Base-by-base conservation (phyloP, 2,888 invertebrate genomes). In the Metalampra italica region DNA sequence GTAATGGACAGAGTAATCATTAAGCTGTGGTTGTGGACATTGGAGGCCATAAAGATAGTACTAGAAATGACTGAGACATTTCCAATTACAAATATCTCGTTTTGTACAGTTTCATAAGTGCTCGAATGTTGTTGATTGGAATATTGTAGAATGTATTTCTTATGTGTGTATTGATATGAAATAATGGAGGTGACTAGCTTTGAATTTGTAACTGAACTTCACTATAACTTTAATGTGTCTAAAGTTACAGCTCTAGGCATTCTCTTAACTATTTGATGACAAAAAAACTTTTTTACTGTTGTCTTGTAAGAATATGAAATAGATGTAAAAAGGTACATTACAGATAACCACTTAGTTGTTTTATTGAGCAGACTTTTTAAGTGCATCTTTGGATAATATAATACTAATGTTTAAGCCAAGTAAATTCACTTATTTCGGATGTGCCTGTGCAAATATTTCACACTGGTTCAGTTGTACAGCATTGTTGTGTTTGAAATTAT, bases 191-290 rank as follows among this genome's bases (percentile, higher is more conserved):
- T 62, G 61, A 62, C 56, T 66, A 62, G 59, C 55, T 57, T 64
- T 60, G 61, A 60, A 62, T 66, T 73, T 78, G 68, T 77, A 75
- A 74, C 71, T 66, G 60, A 63, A 66, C 55, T 36, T 71, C 67
- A 73, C 66, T 56, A 68, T 64, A 55, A 62, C 65, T 70, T 65
- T 60, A 67, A 67, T 62, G 62, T 62, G 56, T 72, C 62, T 74
- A 72, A 74, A 71, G 59, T 68, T 62, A 71, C 55, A 78, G 78
- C 78, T 82, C 78, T 84, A 83, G 84, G 69, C 78, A 75, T 82
- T 80, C 73, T 79, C 76, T 68, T 79, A 81, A 79, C 73, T 73
- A 68, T 69, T 57, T 50, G 49, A 71, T 68, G 61, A 66, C 66
- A 50, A 65, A 72, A 76, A 64, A 60, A 71, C 59, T 78, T 80